phyloP scores from a whole-genome alignment of 2,113 vertebrate species.

The Eretmochelys imbricata region DNA sequence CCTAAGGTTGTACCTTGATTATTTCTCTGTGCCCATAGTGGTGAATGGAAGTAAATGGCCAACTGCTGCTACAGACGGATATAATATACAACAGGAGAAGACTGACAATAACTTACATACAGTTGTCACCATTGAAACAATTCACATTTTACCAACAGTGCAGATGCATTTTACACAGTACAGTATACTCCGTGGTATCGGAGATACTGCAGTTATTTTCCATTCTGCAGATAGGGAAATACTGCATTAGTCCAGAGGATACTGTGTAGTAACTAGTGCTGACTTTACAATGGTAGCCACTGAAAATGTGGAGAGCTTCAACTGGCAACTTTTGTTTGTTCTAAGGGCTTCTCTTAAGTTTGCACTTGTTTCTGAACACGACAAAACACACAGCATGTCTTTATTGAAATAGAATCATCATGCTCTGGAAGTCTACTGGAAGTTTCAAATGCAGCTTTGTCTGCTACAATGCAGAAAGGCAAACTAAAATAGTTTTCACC shows the following conservation, averaged over 20 bases:
- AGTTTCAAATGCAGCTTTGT: neutral
- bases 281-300: neutral
- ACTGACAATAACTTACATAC: neutral
- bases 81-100: conserved; percentile 1
- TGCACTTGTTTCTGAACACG: neutral
- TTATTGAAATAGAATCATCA: neutral
- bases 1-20: neutral
- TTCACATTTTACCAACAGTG: neutral
- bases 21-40: neutral
- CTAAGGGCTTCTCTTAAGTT: neutral
- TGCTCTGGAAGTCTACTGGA: neutral
- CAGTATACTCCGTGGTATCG: neutral
- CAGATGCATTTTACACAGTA: neutral
- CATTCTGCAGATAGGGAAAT: neutral
- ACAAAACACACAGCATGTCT: rapidly evolving
- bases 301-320: neutral
- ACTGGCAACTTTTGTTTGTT: neutral
- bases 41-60: conserved; percentile 7
- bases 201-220: neutral
- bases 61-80: neutral
- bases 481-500: neutral
- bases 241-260: neutral
- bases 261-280: neutral
- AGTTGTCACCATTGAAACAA: conserved; percentile 9
- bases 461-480: neutral